These are phyloP conservation scores for Sigmodon hispidus DNA, from an alignment of 2,113 vertebrate species.

Conservation along the genomic window DNA sequence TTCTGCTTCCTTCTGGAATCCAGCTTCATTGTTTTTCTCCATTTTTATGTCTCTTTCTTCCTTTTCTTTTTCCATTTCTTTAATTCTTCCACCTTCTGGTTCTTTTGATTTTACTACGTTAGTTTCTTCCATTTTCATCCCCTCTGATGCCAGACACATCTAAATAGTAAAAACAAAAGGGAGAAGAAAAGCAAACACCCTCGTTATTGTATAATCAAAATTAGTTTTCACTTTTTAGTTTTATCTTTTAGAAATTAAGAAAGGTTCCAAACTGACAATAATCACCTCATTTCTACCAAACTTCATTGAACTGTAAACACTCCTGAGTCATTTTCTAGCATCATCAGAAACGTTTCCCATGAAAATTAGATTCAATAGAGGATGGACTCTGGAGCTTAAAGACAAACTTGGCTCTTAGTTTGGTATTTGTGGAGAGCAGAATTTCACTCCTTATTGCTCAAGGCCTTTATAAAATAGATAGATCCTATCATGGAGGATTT, in stretches of 20 bases:
- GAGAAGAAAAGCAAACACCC: neutral
- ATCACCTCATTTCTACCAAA: constrained; percentile 15
- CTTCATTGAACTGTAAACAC: constrained; percentile 11
- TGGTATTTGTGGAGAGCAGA: neutral
- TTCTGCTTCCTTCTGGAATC: constrained; percentile 81
- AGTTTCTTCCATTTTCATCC: constrained; percentile 90
- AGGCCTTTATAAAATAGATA: constrained; percentile 26
- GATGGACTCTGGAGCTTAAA: neutral
- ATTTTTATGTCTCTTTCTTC: constrained; percentile 76
- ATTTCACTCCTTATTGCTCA: neutral
- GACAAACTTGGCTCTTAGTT: neutral
- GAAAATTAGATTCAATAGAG: constrained; percentile 17
- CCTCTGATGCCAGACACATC: constrained; percentile 99
- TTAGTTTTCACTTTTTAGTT: constrained; percentile 35
- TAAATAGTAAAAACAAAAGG: constrained; percentile 78
- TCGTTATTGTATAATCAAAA: constrained; percentile 24
- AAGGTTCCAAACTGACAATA: constrained; percentile 3
- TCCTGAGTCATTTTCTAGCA: constrained; percentile 9
- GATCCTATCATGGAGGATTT: neutral
- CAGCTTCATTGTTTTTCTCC: constrained; percentile 77
- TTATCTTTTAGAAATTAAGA: constrained; percentile 37
- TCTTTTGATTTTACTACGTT: constrained; percentile 82
- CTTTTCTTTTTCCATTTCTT: constrained; percentile 80
- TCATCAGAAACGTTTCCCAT: neutral
- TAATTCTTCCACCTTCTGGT: constrained; percentile 81